Evolutionary conservation across 2,888 invertebrate genomes (phyloP).

Genomic region (Drymonia ruficornis): DNA sequence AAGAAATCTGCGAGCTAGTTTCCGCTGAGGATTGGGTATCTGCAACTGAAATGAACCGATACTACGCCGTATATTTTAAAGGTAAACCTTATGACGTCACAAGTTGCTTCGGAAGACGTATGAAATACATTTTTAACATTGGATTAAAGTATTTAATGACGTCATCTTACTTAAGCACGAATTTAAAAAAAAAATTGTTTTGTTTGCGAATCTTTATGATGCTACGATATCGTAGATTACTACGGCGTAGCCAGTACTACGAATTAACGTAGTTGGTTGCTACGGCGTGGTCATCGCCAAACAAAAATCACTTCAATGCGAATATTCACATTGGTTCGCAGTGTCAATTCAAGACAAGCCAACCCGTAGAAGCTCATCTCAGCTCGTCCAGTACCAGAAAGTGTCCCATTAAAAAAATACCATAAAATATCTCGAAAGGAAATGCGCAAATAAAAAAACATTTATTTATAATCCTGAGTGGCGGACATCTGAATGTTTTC

Average conservation of each 20-base stretch:
- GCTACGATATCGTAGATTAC: slow-evolving; percentile 17
- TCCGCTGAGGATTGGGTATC: slow-evolving; percentile 45
- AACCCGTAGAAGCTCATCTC: not conserved
- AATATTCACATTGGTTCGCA: too few species aligned
- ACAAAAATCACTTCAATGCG: too few species aligned
- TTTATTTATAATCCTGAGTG: slow-evolving; percentile 36
- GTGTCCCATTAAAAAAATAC: not conserved
- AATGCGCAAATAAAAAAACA: slow-evolving; percentile 46
- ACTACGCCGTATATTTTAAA: slow-evolving; percentile 40
- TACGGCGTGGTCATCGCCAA: not conserved
- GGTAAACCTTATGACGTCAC: slow-evolving; percentile 38
- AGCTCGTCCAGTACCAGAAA: not conserved
- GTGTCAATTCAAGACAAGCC: not conserved
- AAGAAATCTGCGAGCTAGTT: slow-evolving; percentile 47
- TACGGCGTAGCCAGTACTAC: slow-evolving; percentile 27
- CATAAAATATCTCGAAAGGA: not conserved
- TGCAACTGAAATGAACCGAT: slow-evolving; percentile 48
- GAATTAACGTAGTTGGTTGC: not conserved
- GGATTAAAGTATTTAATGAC: slow-evolving; percentile 12
- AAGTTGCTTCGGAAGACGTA: slow-evolving; percentile 19
- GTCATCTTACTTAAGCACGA: not conserved
- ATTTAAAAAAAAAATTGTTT: not conserved
- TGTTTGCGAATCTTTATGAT: not conserved
- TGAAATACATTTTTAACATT: slow-evolving; percentile 26
- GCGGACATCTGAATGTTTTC: slow-evolving; percentile 62